Base-by-base conservation (phyloP, 2,888 invertebrate species). In the Drosophila anomalipes region DNA sequence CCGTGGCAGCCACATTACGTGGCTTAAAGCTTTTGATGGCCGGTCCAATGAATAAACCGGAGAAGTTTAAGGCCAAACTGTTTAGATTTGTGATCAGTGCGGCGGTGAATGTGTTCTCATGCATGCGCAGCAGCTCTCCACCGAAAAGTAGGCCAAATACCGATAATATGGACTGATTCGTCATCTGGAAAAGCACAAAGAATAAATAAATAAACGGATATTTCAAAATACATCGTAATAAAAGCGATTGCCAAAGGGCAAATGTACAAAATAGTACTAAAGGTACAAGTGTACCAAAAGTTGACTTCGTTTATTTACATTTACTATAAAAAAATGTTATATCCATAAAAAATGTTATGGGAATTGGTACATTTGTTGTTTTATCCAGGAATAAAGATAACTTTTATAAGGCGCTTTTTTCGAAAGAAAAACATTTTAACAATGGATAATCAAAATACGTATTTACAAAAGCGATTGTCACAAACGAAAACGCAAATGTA, bases 131-230 rank as follows among this genome's bases (percentile, higher is more conserved):
- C 70, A 96, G 92, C 71, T 95, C 94, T 78, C 95, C 95, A 52
- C 95, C 96, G 81, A 96, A 96, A 39, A 96, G 93, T 64, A 96
- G 94, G 69, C 96, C 96, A 91, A 96, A 96, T 53, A 96, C 94
- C 6, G 96, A 96, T 77, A 96, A 94, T 92, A 96, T 94, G 4
- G 96, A 95, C 91, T 96, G 95, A 91, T 96, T 96, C 80, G 96
- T 95, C 92, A 96, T 95, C 95, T 95, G 92, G 4, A 28, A 7
- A 44, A 22, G 19, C 6, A 19, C 9, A 12, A 39, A 16, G 2
- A 39, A 19, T 60, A 32, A 52, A n/a, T 44, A n/a, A 39, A 39
- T 57, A 26, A 51, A 19, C 12, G 37, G 10, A 56, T n/a, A 22
- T 1, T 10, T 26, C 4, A 19, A 12, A 10, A 12, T 22, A 37